Conservation (phyloP, 2,888 invertebrate genomes). For the Hirtodrosophila trivittata region DNA sequence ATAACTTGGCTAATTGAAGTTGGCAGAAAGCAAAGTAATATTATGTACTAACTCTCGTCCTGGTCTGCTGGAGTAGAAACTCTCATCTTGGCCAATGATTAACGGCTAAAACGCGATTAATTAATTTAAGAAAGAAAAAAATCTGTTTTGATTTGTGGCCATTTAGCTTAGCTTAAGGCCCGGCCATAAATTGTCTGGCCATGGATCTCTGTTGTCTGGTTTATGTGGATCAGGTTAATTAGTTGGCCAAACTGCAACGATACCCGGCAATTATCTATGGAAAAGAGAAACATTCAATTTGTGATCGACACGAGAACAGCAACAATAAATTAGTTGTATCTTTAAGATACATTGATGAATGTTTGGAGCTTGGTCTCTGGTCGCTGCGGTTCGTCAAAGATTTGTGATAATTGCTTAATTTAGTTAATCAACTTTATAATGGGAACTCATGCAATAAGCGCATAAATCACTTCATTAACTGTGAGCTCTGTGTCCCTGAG, state of each 20-base stretch:
- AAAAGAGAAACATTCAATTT: conserved; percentile 61
- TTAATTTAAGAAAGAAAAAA: conserved; percentile 54
- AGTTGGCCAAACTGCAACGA: conserved; percentile 45
- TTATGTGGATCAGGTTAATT: conserved; percentile 72
- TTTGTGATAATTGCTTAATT: conserved; percentile 74
- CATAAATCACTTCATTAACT: conserved; percentile 74
- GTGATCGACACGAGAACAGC: conserved; percentile 32
- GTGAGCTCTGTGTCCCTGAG: conserved; percentile 28
- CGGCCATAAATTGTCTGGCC: conserved; percentile 38
- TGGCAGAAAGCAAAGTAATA: not conserved
- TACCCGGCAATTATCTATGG: conserved; percentile 53
- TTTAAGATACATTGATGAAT: conserved; percentile 1
- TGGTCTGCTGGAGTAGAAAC: not conserved
- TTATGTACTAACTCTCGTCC: conserved; percentile 8
- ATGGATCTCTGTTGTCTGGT: conserved; percentile 28
- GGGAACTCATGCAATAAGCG: conserved; percentile 69
- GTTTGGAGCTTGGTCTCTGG: conserved; percentile 5
- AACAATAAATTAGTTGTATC: conserved; percentile 25
- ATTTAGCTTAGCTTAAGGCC: conserved; percentile 47
- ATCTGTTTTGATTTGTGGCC: conserved; percentile 68
- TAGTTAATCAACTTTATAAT: conserved; percentile 63
- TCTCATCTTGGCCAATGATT: conserved; percentile 5
- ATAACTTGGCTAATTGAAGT: conserved; percentile 20
- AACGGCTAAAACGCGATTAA: conserved; percentile 30
- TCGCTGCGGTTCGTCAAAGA: conserved; percentile 32